phyloP scores from a whole-genome alignment of 2,113 vertebrate species.

The Natator depressus region DNA sequence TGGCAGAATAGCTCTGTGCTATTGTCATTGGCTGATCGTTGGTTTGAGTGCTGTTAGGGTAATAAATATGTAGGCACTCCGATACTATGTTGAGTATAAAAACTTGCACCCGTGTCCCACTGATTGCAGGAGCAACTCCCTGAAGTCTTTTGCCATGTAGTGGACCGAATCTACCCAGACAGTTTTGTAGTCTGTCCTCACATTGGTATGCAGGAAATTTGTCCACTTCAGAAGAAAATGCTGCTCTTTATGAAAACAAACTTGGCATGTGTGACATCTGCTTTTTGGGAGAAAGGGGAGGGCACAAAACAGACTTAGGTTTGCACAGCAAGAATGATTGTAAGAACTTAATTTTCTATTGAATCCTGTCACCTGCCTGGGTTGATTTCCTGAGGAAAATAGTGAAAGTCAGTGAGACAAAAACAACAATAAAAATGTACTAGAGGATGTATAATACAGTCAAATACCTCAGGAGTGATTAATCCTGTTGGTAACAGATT shows the following conservation, averaged over 20 bases:
- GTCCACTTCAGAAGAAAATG: background rate
- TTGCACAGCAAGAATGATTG: background rate
- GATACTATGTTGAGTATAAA: background rate
- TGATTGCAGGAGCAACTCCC: background rate
- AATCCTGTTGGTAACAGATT: too few species aligned
- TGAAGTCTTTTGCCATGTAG: background rate
- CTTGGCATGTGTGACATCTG: background rate
- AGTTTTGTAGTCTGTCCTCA: rapidly evolving
- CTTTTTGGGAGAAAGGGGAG: background rate
- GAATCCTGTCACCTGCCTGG: background rate
- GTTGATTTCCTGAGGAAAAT: background rate
- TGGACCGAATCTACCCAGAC: rapidly evolving
- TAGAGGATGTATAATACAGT: rapidly evolving
- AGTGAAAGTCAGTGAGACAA: background rate
- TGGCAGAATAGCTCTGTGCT: background rate
- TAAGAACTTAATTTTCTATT: background rate
- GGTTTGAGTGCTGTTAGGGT: background rate
- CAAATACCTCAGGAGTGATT: background rate
- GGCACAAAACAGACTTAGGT: background rate
- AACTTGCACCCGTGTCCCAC: background rate
- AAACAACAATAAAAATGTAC: background rate
- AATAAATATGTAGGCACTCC: background rate
- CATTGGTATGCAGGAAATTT: background rate
- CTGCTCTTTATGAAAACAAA: background rate
- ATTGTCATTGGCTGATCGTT: background rate